Evolutionary conservation across 2,113 vertebrate species (phyloP).

Genomic region (Periophthalmodon schlosseri): DNA sequence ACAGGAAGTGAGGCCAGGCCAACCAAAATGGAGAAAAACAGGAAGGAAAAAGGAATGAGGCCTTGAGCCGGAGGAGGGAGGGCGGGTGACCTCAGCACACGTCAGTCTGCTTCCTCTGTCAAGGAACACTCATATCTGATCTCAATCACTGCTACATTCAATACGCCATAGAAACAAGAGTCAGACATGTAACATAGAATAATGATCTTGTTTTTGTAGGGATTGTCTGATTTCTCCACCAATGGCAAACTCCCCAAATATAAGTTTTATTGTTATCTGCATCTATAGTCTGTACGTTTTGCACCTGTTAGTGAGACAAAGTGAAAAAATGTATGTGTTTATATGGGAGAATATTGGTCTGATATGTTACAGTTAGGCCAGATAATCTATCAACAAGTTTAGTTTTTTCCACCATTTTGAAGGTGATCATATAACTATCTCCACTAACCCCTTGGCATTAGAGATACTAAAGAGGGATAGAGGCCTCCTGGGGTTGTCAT

Average conservation of each 20-base stretch:
- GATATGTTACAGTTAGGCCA: too few species aligned
- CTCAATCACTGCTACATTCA: conserved; percentile 14
- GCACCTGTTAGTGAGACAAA: too few species aligned
- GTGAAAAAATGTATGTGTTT: too few species aligned
- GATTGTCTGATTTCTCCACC: too few species aligned
- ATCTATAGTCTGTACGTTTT: too few species aligned
- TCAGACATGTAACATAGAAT: background rate
- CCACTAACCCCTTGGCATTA: background rate
- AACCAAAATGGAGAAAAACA: conserved; percentile 58
- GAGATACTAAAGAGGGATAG: background rate
- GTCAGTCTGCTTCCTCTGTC: conserved; percentile 49
- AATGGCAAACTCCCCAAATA: too few species aligned
- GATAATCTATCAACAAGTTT: background rate
- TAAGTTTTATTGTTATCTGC: too few species aligned
- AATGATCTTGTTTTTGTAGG: background rate
- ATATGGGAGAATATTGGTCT: too few species aligned
- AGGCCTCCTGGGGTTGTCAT: conserved; percentile 52
- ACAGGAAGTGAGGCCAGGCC: conserved; percentile 49
- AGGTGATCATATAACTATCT: background rate
- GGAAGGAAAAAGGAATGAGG: conserved; percentile 36
- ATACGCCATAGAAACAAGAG: conserved; percentile 23
- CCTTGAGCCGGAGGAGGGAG: conserved; percentile 34
- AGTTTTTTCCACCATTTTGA: background rate
- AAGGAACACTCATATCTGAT: conserved; percentile 45
- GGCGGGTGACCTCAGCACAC: conserved; percentile 24